Evolutionary conservation across 1,140 invertebrate genomes (phyloP).

Genomic region (Cyclargus thomasi): DNA sequence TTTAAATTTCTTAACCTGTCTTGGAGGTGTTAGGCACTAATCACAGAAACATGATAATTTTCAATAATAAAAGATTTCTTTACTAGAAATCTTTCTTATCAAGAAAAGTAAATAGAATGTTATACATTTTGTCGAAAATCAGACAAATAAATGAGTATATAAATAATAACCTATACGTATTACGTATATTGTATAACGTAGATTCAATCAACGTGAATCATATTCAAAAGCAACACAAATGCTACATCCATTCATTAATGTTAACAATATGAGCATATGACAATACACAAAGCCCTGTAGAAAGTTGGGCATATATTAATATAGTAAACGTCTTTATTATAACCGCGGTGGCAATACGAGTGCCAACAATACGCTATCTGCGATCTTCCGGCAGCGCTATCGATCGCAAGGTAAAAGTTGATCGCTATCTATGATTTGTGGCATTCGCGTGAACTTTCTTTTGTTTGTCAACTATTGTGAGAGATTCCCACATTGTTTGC

Average conservation of each 20-base stretch:
- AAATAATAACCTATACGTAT: too few species aligned
- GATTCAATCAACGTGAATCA: neutral
- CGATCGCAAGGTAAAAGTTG: conserved; percentile 13
- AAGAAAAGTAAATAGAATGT: too few species aligned
- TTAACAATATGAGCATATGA: neutral
- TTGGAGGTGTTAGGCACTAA: too few species aligned
- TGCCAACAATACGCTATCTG: conserved; percentile 9
- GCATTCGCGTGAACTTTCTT: conserved; percentile 17
- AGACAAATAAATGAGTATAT: too few species aligned
- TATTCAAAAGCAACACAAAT: neutral
- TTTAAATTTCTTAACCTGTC: too few species aligned
- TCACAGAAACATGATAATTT: too few species aligned
- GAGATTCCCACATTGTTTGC: conserved; percentile 13
- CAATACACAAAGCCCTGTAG: neutral
- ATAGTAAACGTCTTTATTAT: conserved; percentile 7
- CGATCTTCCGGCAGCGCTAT: conserved; percentile 19
- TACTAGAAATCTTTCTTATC: too few species aligned
- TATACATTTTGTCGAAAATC: too few species aligned
- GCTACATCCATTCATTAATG: neutral
- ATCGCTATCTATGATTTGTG: conserved; percentile 22
- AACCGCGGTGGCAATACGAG: neutral
- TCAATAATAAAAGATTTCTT: too few species aligned
- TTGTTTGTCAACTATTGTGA: conserved; percentile 15
- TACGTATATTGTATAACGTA: too few species aligned
- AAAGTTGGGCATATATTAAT: neutral